Evolutionary conservation across 2,888 invertebrate species (phyloP).

Genomic region (Acleris sparsana): DNA sequence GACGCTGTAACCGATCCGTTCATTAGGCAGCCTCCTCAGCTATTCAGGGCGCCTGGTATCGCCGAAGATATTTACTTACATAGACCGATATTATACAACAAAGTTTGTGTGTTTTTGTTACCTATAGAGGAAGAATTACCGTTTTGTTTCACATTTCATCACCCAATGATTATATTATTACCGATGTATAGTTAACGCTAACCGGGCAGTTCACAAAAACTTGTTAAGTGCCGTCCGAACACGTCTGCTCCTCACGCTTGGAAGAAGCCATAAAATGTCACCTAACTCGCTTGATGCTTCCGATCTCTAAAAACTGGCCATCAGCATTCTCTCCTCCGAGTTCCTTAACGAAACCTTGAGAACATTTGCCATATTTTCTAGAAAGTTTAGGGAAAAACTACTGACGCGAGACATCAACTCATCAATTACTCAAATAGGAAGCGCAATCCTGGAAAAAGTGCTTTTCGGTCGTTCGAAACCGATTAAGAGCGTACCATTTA

Average conservation of each 20-base stretch:
- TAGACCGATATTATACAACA: constrained; percentile 6
- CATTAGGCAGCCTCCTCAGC: constrained; percentile 63
- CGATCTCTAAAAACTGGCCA: constrained; percentile 40
- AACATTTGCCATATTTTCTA: constrained; percentile 19
- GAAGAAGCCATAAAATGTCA: constrained; percentile 61
- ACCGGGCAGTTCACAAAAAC: constrained; percentile 44
- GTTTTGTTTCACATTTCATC: constrained; percentile 15
- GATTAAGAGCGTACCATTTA: constrained; percentile 34
- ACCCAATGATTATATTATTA: constrained; percentile 34
- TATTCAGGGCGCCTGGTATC: constrained; percentile 56
- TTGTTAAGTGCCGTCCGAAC: constrained; percentile 51
- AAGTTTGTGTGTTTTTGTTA: neutral
- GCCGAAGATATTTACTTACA: constrained; percentile 52
- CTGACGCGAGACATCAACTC: constrained; percentile 22
- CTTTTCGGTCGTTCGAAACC: constrained; percentile 28
- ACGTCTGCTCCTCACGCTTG: constrained; percentile 41
- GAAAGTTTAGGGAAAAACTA: constrained; percentile 21
- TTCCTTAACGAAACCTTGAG: constrained; percentile 18
- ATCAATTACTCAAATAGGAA: constrained; percentile 33
- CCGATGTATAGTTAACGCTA: constrained; percentile 32
- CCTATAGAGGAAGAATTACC: neutral
- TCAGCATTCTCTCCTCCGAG: constrained; percentile 36
- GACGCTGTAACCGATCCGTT: constrained; percentile 74
- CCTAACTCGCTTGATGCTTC: constrained; percentile 43
- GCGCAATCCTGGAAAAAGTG: constrained; percentile 27